These are phyloP conservation scores for Corythoichthys intestinalis DNA, from an alignment of 2,113 vertebrate genomes.

Conservation along the genomic window DNA sequence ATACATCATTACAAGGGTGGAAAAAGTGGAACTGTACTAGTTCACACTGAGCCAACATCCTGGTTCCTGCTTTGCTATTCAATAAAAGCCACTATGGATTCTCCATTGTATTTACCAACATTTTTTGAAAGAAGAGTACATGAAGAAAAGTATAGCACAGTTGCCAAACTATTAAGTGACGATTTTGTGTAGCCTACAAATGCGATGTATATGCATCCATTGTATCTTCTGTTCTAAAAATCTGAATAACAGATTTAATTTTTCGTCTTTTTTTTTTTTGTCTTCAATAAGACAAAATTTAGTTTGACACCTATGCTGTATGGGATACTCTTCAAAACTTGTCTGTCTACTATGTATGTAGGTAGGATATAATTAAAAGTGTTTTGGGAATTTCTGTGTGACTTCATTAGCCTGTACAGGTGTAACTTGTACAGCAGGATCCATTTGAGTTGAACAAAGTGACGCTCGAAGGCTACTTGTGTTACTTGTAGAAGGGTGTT, in stretches of 20 bases:
- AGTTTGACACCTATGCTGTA: neutral
- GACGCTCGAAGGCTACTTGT: slow-evolving; percentile 4
- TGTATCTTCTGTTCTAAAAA: too few relatives aligned
- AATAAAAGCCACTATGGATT: neutral
- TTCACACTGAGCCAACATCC: slow-evolving; percentile 35
- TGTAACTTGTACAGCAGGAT: slow-evolving; percentile 30
- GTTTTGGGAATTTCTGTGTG: slow-evolving; percentile 6
- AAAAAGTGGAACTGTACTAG: neutral
- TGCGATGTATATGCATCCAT: too few relatives aligned
- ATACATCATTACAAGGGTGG: neutral
- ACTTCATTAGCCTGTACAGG: slow-evolving; percentile 27
- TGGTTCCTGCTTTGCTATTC: slow-evolving; percentile 63
- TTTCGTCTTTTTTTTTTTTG: too few relatives aligned
- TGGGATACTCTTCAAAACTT: neutral
- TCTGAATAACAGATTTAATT: too few relatives aligned
- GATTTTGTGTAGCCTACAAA: too few relatives aligned
- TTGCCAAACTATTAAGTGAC: too few relatives aligned
- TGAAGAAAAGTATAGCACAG: too few relatives aligned
- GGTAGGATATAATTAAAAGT: neutral
- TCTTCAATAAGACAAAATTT: neutral
- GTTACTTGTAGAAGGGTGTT: slow-evolving; percentile 30
- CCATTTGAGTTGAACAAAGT: slow-evolving; percentile 13
- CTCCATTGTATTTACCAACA: neutral
- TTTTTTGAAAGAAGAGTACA: neutral
- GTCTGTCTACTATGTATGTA: neutral